Conservation (phyloP, 2,888 invertebrate genomes). For the Adelphocoris suturalis region DNA sequence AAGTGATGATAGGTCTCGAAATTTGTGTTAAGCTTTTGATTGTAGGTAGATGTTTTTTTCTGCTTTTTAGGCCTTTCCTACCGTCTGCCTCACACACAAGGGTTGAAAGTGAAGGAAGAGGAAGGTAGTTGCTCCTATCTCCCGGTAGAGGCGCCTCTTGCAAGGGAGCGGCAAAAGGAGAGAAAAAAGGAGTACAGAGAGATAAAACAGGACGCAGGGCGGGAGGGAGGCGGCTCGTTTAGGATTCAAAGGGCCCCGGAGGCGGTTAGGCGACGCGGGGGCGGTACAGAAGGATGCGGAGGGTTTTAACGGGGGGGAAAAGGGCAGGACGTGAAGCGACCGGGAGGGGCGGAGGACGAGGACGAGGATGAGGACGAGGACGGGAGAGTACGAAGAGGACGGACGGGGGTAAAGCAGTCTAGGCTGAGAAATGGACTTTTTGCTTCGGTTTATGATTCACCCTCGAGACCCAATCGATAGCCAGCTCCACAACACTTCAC, state of each 20-base stretch:
- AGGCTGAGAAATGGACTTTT: constrained; percentile 70
- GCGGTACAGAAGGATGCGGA: constrained; percentile 37
- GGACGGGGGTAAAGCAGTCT: constrained; percentile 46
- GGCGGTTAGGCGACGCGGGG: constrained; percentile 40
- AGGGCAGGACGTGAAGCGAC: constrained; percentile 14
- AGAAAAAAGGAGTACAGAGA: not conserved
- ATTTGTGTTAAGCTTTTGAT: too few species aligned
- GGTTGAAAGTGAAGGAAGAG: constrained; percentile 1
- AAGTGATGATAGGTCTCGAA: too few species aligned
- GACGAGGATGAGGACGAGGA: not conserved
- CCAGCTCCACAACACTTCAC: constrained; percentile 54
- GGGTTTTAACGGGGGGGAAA: constrained; percentile 51
- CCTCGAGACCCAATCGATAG: constrained; percentile 67
- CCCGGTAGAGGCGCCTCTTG: constrained; percentile 44
- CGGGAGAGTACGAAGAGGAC: constrained; percentile 13
- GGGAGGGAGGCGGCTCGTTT: constrained; percentile 63
- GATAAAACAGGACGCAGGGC: constrained; percentile 5
- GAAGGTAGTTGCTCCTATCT: constrained; percentile 22
- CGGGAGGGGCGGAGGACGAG: not conserved
- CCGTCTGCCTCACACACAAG: not conserved
- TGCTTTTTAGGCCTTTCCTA: too few species aligned
- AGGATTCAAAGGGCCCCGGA: constrained; percentile 60
- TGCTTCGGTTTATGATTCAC: constrained; percentile 71
- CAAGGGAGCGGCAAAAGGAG: constrained; percentile 2
- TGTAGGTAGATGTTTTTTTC: too few species aligned